Conservation (phyloP, 2,888 invertebrate species). For the Camponotus fellah region DNA sequence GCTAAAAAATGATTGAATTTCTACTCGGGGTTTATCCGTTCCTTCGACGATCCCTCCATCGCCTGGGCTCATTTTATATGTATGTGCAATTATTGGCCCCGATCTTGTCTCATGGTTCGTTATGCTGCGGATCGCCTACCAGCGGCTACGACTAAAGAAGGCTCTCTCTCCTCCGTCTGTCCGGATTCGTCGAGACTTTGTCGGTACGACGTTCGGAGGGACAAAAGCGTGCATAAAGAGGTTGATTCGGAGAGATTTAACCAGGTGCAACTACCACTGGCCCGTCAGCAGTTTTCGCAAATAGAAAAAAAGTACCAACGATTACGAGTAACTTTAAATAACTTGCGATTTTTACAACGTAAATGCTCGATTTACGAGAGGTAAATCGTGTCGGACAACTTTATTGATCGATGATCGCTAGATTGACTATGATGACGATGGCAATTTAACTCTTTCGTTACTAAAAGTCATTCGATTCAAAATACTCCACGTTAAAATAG, state of each 20-base stretch:
- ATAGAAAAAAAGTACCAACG: slow-evolving; percentile 36
- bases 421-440: slow-evolving; percentile 31
- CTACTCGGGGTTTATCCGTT: neutral
- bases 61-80: slow-evolving; percentile 74
- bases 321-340: slow-evolving; percentile 11
- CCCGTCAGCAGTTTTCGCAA: slow-evolving; percentile 33
- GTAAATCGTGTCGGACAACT: slow-evolving; percentile 14
- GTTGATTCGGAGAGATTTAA: slow-evolving; percentile 33
- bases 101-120: slow-evolving; percentile 78
- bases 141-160: slow-evolving; percentile 51
- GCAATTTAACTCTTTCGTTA: neutral
- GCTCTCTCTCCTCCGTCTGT: neutral
- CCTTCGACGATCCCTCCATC: slow-evolving; percentile 32
- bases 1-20: no score
- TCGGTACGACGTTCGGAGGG: slow-evolving; percentile 57
- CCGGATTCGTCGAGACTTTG: slow-evolving; percentile 60
- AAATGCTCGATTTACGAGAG: slow-evolving; percentile 36
- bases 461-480: neutral
- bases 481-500: neutral
- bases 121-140: slow-evolving; percentile 68
- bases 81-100: slow-evolving; percentile 80
- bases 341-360: slow-evolving; percentile 7
- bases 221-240: slow-evolving; percentile 37
- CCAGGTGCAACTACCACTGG: slow-evolving; percentile 36
- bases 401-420: slow-evolving; percentile 40